A percentile compares a stretch with the other conserved stretches of the same genome.
phyloP scores from a whole-genome alignment of 2,113 vertebrate species.

The Philantomba maxwellii region DNA sequence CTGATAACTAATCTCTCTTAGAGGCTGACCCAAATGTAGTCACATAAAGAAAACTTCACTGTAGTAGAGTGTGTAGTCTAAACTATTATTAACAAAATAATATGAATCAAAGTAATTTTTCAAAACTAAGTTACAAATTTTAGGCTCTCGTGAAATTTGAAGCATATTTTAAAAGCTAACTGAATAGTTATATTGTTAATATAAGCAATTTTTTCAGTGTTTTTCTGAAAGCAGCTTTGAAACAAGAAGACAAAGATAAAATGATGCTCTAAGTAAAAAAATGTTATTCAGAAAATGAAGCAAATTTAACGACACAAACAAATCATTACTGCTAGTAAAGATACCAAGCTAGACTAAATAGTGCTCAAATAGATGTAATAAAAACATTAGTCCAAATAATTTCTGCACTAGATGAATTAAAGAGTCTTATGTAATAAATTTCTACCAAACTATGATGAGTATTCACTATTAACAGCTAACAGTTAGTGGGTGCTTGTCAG shows the following conservation, averaged over 20 bases:
- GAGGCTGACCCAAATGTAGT: background rate
- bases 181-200: background rate
- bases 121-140: background rate
- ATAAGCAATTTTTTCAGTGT: background rate
- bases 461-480: background rate
- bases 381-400: background rate
- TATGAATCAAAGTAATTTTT: background rate
- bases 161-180: constrained; percentile 4
- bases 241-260: constrained; percentile 24
- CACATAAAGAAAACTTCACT: background rate
- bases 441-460: background rate
- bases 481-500: background rate
- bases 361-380: background rate
- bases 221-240: constrained; percentile 27
- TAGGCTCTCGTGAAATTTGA: background rate
- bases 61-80: background rate
- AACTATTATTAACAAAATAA: background rate
- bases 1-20: background rate
- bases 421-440: background rate
- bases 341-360: background rate
- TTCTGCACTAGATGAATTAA: background rate
- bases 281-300: background rate
- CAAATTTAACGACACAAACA: background rate
- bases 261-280: background rate
- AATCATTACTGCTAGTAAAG: background rate